Base-by-base conservation (phyloP, 2,797 vertebrate genomes). In the Propithecus deckenii region DNA sequence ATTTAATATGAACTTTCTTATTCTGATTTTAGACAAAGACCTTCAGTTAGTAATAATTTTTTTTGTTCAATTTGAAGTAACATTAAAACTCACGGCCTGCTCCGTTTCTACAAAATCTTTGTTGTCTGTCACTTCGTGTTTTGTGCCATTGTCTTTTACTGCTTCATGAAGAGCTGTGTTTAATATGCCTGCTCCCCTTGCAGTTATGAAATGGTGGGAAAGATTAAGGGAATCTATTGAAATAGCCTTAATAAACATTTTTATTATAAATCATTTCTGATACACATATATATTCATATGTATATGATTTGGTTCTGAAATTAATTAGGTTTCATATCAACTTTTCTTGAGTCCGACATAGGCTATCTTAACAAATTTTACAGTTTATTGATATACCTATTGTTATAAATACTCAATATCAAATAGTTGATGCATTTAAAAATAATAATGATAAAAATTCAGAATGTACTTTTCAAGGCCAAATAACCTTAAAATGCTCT, bases 361-460 rank as follows among this genome's bases (percentile, higher is more conserved):
- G 7, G 7, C 52, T 90, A 1, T 80, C 30, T 69, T 86, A 75
- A 52, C 23, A 94, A 32, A 69, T 86, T 94, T 90, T 78, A 74
- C 0, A 50, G 5, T 79, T 88, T 93, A 85, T 80, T 94, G 61
- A 91, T 74, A 87, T 46, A 87, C 8, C 43, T 88, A 20, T n/a
- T 94, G 50, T 93, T 85, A 96, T 59, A 97, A 87, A 28, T 72
- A 96, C 96, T 96, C 61, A 61, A 43, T 22, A 48, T 86, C 89
- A 93, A 72, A 28, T 91, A 93, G 79, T 83, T 35, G 57, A 78
- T 50, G 17, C 9, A 95, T 97, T 96, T 97, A 50, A 74, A 94
- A 84, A 35, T 74, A 79, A 18, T 89, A 92, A 48, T 72, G 59
- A 65, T 79, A 11, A 25, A 86, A 59, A 80, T 76, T 11, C 1